These are phyloP conservation scores for Salticus scenicus DNA, from an alignment of 2,888 invertebrate genomes.

Conservation along the genomic window DNA sequence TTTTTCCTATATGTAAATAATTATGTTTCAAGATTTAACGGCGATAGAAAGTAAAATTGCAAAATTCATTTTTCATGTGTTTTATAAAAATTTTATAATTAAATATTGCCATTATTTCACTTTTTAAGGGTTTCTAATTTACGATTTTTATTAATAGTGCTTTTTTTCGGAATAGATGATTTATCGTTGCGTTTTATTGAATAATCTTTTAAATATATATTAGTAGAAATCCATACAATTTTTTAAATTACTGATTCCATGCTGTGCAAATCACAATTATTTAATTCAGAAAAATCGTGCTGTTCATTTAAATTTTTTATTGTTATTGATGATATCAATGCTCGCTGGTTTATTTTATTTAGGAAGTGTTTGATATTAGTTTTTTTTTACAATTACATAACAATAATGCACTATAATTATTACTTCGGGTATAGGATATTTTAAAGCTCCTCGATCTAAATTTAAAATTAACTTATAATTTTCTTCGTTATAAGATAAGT, in stretches of 20 bases:
- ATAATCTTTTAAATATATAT: slow-evolving; percentile 8
- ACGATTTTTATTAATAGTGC: too few species aligned
- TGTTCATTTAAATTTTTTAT: background rate
- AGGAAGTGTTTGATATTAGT: background rate
- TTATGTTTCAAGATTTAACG: too few species aligned
- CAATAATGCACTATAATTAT: background rate
- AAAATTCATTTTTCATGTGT: too few species aligned
- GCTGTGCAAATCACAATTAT: background rate
- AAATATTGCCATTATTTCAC: too few species aligned
- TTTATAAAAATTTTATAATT: too few species aligned
- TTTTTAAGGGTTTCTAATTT: too few species aligned
- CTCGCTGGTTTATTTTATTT: background rate
- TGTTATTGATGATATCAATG: background rate
- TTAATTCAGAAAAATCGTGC: background rate
- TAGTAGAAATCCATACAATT: background rate
- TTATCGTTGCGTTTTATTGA: background rate
- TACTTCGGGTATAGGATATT: background rate
- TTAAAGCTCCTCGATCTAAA: background rate
- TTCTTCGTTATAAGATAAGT: background rate
- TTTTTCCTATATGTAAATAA: too few species aligned
- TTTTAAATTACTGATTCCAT: background rate
- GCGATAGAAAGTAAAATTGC: too few species aligned
- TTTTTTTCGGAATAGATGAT: too few species aligned
- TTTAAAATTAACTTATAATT: background rate
- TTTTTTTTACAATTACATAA: background rate